These are phyloP conservation scores for Synanthedon tipuliformis DNA, from an alignment of 2,888 invertebrate species.

Conservation along the genomic window DNA sequence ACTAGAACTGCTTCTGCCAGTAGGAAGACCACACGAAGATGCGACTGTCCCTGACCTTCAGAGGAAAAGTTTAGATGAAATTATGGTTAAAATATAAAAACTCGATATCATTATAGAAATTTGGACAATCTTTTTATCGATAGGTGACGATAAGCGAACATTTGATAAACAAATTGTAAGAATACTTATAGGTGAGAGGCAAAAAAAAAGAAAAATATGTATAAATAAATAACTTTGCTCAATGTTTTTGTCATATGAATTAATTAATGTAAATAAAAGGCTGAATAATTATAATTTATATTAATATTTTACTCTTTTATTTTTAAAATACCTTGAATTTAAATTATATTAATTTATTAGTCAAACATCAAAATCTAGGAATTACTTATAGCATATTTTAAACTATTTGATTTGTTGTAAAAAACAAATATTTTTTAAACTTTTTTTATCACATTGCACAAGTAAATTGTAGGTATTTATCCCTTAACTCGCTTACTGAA, in stretches of 20 bases:
- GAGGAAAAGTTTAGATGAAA: conserved; percentile 79
- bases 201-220: not conserved
- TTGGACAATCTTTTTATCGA: too few relatives aligned
- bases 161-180: too few relatives aligned
- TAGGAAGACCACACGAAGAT: conserved; percentile 84
- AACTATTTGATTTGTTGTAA: too few relatives aligned
- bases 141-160: too few relatives aligned
- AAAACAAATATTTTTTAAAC: too few relatives aligned
- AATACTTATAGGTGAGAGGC: too few relatives aligned
- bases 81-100: conserved; percentile 72
- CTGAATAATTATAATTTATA: not conserved
- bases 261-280: not conserved
- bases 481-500: too few relatives aligned
- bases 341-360: too few relatives aligned
- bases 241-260: not conserved
- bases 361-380: too few relatives aligned
- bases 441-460: too few relatives aligned
- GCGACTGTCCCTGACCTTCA: conserved; percentile 82
- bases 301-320: not conserved
- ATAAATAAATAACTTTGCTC: not conserved
- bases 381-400: too few relatives aligned
- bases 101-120: not conserved
- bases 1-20: conserved; percentile 82
- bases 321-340: not conserved
- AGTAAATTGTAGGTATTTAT: too few relatives aligned